phyloP scores from a whole-genome alignment of 2,888 invertebrate species.

The Amphipyra tragopoginis region DNA sequence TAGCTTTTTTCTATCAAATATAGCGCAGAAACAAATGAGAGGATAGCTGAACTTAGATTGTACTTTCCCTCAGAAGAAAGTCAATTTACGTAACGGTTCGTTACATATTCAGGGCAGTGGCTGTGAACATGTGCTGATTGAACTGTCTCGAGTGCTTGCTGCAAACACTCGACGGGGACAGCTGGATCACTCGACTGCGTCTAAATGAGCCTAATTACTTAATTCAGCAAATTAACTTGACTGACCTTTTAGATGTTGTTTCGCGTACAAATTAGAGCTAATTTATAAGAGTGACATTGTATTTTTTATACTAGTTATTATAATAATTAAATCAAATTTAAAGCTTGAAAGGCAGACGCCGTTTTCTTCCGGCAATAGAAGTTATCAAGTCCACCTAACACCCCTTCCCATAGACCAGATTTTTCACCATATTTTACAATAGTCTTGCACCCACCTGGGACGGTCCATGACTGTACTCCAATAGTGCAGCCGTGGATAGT shows the following conservation, averaged over 20 bases:
- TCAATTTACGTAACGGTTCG: conserved; percentile 64
- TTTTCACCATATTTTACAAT: too few relatives aligned
- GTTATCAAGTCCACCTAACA: too few relatives aligned
- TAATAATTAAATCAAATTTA: too few relatives aligned
- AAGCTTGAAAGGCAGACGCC: too few relatives aligned
- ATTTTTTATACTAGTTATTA: too few relatives aligned
- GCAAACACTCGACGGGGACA: conserved; percentile 52
- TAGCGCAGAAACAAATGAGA: conserved; percentile 25
- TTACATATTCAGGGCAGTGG: conserved; percentile 65
- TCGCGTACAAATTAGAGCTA: neutral
- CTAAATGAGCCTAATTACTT: conserved; percentile 47
- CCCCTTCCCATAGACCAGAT: too few relatives aligned
- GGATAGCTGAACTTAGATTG: conserved; percentile 31
- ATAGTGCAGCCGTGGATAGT: too few relatives aligned
- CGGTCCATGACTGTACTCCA: too few relatives aligned
- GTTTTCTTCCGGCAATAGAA: too few relatives aligned
- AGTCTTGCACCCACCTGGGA: too few relatives aligned
- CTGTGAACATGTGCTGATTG: conserved; percentile 64
- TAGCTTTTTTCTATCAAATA: conserved; percentile 34
- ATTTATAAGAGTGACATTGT: neutral
- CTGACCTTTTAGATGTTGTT: conserved; percentile 13
- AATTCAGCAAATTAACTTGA: conserved; percentile 12
- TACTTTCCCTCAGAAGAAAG: conserved; percentile 37
- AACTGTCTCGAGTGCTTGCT: conserved; percentile 61
- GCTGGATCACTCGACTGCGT: conserved; percentile 33